Percentiles rank a stretch among this genome's conserved stretches.
phyloP scores from a whole-genome alignment of 2,888 invertebrate genomes.

The Quadriops clusia region DNA sequence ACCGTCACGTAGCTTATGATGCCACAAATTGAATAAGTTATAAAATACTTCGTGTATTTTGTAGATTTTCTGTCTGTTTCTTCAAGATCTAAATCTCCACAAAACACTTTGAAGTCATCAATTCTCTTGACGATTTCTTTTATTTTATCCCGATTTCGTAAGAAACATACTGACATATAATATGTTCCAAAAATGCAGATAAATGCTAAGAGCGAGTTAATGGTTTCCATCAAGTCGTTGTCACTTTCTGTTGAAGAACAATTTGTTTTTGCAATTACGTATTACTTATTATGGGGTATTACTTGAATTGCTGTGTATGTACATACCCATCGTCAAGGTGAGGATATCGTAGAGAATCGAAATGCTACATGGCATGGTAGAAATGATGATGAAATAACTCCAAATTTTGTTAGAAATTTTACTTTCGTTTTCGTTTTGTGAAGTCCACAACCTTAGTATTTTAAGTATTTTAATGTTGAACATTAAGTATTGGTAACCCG shows the following conservation, averaged over 20 bases:
- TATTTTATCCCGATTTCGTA: constrained; percentile 16
- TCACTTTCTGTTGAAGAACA: constrained; percentile 5
- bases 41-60: constrained; percentile 19
- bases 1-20: constrained; percentile 21
- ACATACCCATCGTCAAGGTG: constrained; percentile 8
- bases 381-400: constrained; percentile 1
- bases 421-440: constrained; percentile 6
- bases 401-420: constrained; percentile 5
- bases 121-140: constrained; percentile 12
- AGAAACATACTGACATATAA: constrained; percentile 23
- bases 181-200: constrained; percentile 21
- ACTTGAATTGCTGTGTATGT: background rate
- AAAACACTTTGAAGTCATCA: constrained; percentile 10
- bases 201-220: constrained; percentile 19
- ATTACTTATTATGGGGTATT: background rate
- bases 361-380: constrained; percentile 6
- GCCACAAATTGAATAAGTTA: constrained; percentile 20
- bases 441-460: constrained; percentile 9
- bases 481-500: constrained; percentile 9
- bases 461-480: constrained; percentile 11
- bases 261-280: no score
- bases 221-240: constrained; percentile 9
- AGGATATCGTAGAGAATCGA: constrained; percentile 6
- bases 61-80: constrained; percentile 18
- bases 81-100: constrained; percentile 12